Evolutionary conservation across 2,888 invertebrate species (phyloP), one percentile per base, ranked within the genome.

Genomic region (Eupithecia dodoneata): DNA sequence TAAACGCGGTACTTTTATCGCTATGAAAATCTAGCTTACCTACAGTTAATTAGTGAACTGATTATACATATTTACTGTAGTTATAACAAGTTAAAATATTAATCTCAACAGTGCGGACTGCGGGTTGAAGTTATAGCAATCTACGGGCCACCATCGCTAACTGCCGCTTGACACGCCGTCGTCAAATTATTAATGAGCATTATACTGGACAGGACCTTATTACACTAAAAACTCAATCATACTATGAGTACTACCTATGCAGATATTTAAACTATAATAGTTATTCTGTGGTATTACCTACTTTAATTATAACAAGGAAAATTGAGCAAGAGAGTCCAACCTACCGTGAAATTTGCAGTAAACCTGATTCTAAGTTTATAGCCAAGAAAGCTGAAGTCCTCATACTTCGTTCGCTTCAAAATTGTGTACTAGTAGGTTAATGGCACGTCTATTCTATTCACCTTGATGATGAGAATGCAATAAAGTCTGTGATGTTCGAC

Each of bases 141-240:
- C 75, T 73, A 74, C 75, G 76, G 76, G 73, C 13, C 79, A 78
- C 73, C 47, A 49, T 71, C 63, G 71, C 55, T 78, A 79, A 82
- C 76, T 79, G 71, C 78, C 74, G 45, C 59, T 78, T 74, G 80
- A 76, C 82, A 82, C 79, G 82, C 81, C 30, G 81, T 70, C 76
- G 52, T 81, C 18, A 76, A 81, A 80, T 30, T 73, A 76, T 75
- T 72, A 74, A 77, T 15, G 69, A 75, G n/a, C 72, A 72, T n/a
- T n/a, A 49, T 52, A 66, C 69, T 71, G 73, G 30, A 45, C 75
- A 49, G 69, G 42, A 63, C 30, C 30, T 18, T 63, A 30, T 63
- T 63, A 30, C 30, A 63, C 4, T 63, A 12, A 63, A 63, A 63
- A 63, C 63, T 63, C 63, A 63, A 63, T 63, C 63, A 63, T 2